A percentile compares a stretch with the other conserved stretches of the same genome.
Conservation (phyloP, 2,888 invertebrate genomes). For the Physocephala rufipes region DNA sequence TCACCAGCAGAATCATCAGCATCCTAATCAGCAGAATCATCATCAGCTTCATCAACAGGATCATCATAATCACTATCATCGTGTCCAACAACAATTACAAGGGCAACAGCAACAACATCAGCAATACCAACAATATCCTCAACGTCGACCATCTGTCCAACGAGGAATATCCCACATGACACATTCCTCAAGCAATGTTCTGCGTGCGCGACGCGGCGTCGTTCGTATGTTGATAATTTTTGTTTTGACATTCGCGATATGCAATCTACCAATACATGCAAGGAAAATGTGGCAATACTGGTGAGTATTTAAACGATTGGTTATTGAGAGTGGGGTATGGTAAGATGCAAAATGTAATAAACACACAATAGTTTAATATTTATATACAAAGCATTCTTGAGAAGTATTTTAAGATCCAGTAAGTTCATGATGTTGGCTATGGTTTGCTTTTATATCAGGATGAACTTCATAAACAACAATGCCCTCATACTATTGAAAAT, state of each 20-base stretch:
- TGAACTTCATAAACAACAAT: too few relatives aligned
- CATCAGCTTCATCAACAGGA: slow-evolving; percentile 57
- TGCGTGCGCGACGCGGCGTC: slow-evolving; percentile 83
- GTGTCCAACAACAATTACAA: slow-evolving; percentile 51
- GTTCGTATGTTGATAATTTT: slow-evolving; percentile 90
- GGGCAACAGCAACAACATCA: slow-evolving; percentile 38
- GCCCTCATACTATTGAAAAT: too few relatives aligned
- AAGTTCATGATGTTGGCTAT: too few relatives aligned
- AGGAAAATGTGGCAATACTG: slow-evolving; percentile 89
- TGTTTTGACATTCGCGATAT: slow-evolving; percentile 86
- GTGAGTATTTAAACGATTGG: slow-evolving; percentile 60
- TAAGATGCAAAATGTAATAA: too few relatives aligned
- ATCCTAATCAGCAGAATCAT: slow-evolving; percentile 37
- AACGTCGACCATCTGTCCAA: slow-evolving; percentile 64
- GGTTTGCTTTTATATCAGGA: too few relatives aligned
- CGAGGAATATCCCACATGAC: slow-evolving; percentile 70
- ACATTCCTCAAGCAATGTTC: slow-evolving; percentile 78
- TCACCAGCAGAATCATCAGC: slow-evolving; percentile 51
- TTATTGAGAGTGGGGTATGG: too few relatives aligned
- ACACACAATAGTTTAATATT: too few relatives aligned
- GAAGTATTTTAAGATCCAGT: too few relatives aligned
- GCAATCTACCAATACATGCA: slow-evolving; percentile 89
- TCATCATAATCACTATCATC: too few relatives aligned
- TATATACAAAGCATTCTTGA: too few relatives aligned
- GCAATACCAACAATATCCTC: slow-evolving; percentile 51